These are phyloP conservation scores for Xenopus laevis DNA, from an alignment of 2,113 vertebrate genomes.

Conservation along the genomic window DNA sequence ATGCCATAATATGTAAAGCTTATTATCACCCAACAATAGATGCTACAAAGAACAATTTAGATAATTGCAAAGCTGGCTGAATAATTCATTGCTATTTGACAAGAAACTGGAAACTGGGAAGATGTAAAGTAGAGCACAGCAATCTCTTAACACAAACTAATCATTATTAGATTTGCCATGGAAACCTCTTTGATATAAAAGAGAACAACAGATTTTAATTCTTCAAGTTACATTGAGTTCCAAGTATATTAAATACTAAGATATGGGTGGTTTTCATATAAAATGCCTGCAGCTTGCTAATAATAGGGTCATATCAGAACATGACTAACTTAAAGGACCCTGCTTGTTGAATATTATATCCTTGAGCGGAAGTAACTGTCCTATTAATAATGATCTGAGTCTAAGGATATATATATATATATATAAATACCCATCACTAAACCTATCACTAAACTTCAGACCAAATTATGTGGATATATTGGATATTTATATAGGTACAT, in stretches of 20 bases:
- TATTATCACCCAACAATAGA: constrained; percentile 12
- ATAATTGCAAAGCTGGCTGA: constrained; percentile 16
- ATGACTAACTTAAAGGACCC: no score
- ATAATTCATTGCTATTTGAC: constrained; percentile 27
- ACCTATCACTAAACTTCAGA: no score
- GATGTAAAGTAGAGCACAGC: neutral
- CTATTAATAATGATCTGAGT: no score
- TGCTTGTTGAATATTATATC: no score
- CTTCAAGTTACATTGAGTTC: neutral
- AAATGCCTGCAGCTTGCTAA: no score
- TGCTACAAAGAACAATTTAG: constrained; percentile 13
- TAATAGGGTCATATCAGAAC: no score
- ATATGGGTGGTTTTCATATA: neutral
- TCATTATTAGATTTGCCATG: constrained; percentile 27
- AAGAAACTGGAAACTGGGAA: constrained; percentile 27
- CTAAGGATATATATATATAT: no score
- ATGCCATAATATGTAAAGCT: constrained; percentile 1
- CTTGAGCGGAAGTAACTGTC: no score
- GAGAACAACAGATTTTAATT: neutral
- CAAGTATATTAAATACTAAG: neutral
- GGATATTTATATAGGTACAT: no score
- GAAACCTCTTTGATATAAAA: constrained; percentile 1
- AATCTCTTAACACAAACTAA: neutral
- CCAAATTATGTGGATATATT: no score
- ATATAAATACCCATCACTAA: no score